Evolutionary conservation across 2,888 invertebrate genomes (phyloP).

Genomic region (Tenthredo distinguenda): DNA sequence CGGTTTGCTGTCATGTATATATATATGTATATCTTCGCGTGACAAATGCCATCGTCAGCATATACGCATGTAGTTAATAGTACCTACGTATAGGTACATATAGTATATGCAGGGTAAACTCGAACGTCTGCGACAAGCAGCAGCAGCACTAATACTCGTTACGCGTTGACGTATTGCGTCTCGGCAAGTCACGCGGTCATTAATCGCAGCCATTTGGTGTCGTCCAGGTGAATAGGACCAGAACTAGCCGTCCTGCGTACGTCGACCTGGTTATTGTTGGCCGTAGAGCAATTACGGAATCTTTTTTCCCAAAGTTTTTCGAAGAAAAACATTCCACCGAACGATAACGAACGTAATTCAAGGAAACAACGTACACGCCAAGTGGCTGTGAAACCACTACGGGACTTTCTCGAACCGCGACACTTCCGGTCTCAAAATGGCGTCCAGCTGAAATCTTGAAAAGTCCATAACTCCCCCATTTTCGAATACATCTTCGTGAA

Average conservation of each 20-base stretch:
- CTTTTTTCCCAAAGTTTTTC: background rate
- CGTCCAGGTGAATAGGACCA: background rate
- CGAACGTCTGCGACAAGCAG: constrained; percentile 12
- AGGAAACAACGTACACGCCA: too few relatives aligned
- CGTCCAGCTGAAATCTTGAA: background rate
- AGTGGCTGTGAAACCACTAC: too few relatives aligned
- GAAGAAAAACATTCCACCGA: background rate
- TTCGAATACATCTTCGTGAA: background rate
- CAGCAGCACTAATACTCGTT: constrained; percentile 16
- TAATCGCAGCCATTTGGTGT: constrained; percentile 15
- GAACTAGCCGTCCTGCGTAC: background rate
- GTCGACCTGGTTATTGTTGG: constrained; percentile 10
- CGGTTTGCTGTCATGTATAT: background rate
- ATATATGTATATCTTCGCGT: background rate
- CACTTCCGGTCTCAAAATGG: background rate
- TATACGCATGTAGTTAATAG: background rate
- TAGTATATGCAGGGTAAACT: background rate
- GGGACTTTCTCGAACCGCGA: background rate
- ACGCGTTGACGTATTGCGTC: constrained; percentile 21
- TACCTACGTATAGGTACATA: background rate
- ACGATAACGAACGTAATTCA: background rate
- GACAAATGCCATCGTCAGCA: background rate
- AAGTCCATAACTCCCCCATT: background rate
- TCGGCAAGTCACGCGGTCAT: constrained; percentile 11
- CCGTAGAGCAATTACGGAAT: background rate